Percentiles rank a stretch among this genome's conserved stretches.
Evolutionary conservation across 2,888 invertebrate species (phyloP).

Genomic region (Incurvaria masculella): DNA sequence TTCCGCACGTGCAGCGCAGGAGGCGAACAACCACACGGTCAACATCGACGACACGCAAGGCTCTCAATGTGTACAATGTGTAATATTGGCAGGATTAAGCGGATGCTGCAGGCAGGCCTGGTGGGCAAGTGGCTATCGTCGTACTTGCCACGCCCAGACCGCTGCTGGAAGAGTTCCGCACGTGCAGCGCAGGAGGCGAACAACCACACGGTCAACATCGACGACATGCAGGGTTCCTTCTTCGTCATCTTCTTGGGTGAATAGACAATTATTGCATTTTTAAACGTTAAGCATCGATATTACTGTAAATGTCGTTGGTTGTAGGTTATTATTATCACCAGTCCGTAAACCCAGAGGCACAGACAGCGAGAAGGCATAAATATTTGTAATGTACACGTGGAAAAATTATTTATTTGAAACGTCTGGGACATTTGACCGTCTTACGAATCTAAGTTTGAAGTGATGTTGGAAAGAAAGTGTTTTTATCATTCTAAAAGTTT

Average conservation of each 20-base stretch:
- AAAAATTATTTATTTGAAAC: too few species aligned
- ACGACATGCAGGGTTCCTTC: conserved; percentile 93
- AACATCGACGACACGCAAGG: conserved; percentile 91
- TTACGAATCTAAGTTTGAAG: too few species aligned
- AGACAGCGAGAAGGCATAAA: too few species aligned
- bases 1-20: conserved; percentile 59
- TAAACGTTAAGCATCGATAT: too few species aligned
- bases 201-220: conserved; percentile 83
- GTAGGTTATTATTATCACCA: too few species aligned
- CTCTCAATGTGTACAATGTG: conserved; percentile 40
- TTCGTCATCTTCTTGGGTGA: conserved; percentile 81
- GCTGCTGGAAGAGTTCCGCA: conserved; percentile 67
- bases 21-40: conserved; percentile 84
- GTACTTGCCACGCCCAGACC: conserved; percentile 74
- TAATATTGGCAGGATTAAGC: conserved; percentile 58
- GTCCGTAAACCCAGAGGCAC: too few species aligned
- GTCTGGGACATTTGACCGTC: too few species aligned
- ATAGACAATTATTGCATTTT: too few species aligned
- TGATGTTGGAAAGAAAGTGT: too few species aligned
- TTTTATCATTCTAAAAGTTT: too few species aligned
- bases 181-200: conserved; percentile 69
- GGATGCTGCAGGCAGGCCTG: conserved; percentile 81
- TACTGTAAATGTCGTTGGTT: too few species aligned
- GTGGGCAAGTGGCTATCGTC: conserved; percentile 78
- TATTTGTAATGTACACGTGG: too few species aligned